Conservation (phyloP, 2,888 invertebrate species). For the Drosophila demipolita region DNA sequence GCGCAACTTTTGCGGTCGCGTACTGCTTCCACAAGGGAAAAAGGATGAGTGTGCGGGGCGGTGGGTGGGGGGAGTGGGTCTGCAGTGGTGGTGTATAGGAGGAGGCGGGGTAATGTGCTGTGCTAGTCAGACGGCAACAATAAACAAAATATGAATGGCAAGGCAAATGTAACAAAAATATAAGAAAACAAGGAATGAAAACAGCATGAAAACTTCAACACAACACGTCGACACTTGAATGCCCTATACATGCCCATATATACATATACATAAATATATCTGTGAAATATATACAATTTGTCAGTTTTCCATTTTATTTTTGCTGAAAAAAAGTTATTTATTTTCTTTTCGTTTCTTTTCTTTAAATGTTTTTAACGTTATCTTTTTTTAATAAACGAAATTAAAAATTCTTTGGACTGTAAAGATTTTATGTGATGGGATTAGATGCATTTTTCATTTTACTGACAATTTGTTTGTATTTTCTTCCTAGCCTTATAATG, state of each 20-base stretch:
- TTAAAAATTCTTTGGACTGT: not conserved
- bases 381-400: not conserved
- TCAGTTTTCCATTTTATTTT: not conserved
- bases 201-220: not conserved
- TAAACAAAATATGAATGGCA: conserved; percentile 76
- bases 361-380: not conserved
- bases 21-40: conserved; percentile 1
- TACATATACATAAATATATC: not conserved
- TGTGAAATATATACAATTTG: not conserved
- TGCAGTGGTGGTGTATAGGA: not conserved
- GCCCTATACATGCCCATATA: conserved; percentile 3
- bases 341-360: not conserved
- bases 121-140: conserved; percentile 49
- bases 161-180: conserved; percentile 71
- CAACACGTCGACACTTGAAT: conserved; percentile 7
- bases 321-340: not conserved
- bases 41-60: not conserved
- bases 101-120: not conserved
- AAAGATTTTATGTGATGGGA: not conserved
- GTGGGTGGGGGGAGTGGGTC: too few relatives aligned
- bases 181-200: conserved; percentile 44
- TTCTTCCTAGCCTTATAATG: not conserved
- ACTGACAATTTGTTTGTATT: not conserved
- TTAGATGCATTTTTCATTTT: not conserved
- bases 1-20: conserved; percentile 49